These are phyloP conservation scores for Bradypus variegatus DNA, from an alignment of 2,797 vertebrate species.

Conservation along the genomic window DNA sequence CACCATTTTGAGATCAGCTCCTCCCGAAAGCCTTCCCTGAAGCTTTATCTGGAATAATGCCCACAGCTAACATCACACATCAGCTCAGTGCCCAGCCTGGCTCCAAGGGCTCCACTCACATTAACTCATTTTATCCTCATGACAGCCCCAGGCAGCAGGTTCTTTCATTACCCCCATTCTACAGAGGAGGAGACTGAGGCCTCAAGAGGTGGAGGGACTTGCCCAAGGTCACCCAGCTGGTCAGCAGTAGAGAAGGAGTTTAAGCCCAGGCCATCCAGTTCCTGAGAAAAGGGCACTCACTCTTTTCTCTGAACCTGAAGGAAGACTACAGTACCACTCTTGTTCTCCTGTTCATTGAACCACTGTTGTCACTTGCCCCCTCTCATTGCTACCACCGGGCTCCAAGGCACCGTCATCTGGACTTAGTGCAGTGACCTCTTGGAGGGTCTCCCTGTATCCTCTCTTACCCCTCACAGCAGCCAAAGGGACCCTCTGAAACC, in stretches of 20 bases:
- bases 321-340: background rate
- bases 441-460: background rate
- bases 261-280: background rate
- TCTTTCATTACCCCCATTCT: background rate
- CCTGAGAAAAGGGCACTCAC: background rate
- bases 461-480: background rate
- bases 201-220: background rate
- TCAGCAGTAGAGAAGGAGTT: background rate
- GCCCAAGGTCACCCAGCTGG: background rate
- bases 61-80: rapidly evolving
- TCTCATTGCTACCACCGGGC: background rate
- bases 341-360: too few species aligned
- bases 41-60: background rate
- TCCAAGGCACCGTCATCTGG: background rate
- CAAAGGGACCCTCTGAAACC: background rate
- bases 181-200: background rate
- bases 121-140: background rate
- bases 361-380: too few species aligned
- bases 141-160: background rate
- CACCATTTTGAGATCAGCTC: background rate
- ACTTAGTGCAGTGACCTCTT: background rate
- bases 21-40: background rate
- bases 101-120: background rate
- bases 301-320: background rate
- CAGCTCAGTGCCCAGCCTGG: rapidly evolving